A percentile compares a stretch with the other conserved stretches of the same genome.
phyloP scores from a whole-genome alignment of 2,113 vertebrate genomes.

The Garra rufa region DNA sequence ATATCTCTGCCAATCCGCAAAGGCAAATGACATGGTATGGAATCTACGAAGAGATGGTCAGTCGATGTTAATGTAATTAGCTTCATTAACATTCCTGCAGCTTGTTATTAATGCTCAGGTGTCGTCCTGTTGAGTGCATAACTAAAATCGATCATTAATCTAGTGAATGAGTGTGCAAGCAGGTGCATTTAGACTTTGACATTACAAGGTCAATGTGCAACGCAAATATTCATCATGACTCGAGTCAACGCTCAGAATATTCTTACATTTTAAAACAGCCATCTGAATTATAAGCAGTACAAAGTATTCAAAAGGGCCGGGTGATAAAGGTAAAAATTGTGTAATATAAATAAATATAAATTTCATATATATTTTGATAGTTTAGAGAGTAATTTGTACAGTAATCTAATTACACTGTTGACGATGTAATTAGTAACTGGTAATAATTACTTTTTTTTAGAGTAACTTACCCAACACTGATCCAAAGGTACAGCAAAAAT shows the following conservation, averaged over 20 bases:
- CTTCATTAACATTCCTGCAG: slow-evolving; percentile 42
- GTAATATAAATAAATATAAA: neutral
- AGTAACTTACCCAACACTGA: too few species aligned
- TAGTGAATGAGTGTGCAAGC: neutral
- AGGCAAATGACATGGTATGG: slow-evolving; percentile 12
- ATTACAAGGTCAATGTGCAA: slow-evolving; percentile 17
- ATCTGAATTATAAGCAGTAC: neutral
- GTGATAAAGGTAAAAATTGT: neutral
- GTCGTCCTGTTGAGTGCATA: neutral
- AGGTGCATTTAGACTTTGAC: slow-evolving; percentile 35
- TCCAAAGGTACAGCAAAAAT: too few species aligned
- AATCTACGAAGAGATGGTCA: slow-evolving; percentile 35
- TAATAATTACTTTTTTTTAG: too few species aligned
- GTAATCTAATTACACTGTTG: too few species aligned
- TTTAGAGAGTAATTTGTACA: too few species aligned
- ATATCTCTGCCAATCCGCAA: slow-evolving; percentile 12
- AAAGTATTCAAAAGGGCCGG: neutral
- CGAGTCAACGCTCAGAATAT: neutral
- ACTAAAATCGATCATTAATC: slow-evolving; percentile 34
- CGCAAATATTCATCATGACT: neutral
- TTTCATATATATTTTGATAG: too few species aligned
- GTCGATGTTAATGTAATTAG: slow-evolving; percentile 46
- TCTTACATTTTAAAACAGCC: neutral
- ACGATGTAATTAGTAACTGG: too few species aligned
- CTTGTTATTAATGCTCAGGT: slow-evolving; percentile 17